Base-by-base conservation (phyloP, 2,113 vertebrate genomes). In the Engystomops pustulosus region DNA sequence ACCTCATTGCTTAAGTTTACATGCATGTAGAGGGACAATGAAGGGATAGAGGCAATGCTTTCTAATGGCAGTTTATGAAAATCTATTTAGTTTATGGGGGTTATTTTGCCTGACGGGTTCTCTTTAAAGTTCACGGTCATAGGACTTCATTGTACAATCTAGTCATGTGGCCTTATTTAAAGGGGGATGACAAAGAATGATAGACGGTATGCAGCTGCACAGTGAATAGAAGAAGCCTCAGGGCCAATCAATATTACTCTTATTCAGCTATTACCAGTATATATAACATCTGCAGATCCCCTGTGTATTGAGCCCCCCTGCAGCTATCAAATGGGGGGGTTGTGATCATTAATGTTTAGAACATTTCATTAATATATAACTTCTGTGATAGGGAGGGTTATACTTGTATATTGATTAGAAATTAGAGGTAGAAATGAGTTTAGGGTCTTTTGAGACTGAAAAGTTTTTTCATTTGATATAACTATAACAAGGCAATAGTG, bases 271-370 rank as follows among this genome's bases (percentile, higher is more conserved):
- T 23, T 23, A 30, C 30, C 51, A 58, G 32, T 4, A 60, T 2
- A 49, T 55, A 23, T 34, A 55, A 9, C 30, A 18, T 9, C 15
- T 25, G 32, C 30, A 75, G 18, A 30, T 18, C 2, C 1, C 44
- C 6, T 51, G 49, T 27, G 45, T 30, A 3, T 23, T 25, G 5
- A 23, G 7, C 1, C 32, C 18, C 36, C 18, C 32, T 34, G 20
- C n/a, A 44, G 36, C 36, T 23, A 72, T 12, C n/a, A n/a, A n/a
- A 34, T 0, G 9, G 36, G 36, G 1, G 68, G 4, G 15, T 44
- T 47, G 14, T 38, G 27, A 3, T 75, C 27, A 77, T 77, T 77
- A 55, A 55, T 77, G 36, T n/a, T n/a, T n/a, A n/a, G n/a, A n/a
- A n/a, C n/a, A n/a, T n/a, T n/a, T n/a, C n/a, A n/a, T n/a, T n/a